Percentiles rank a stretch among this genome's conserved stretches.
These are phyloP conservation scores for Thereva unica DNA, from an alignment of 2,888 invertebrate species.

Conservation along the genomic window DNA sequence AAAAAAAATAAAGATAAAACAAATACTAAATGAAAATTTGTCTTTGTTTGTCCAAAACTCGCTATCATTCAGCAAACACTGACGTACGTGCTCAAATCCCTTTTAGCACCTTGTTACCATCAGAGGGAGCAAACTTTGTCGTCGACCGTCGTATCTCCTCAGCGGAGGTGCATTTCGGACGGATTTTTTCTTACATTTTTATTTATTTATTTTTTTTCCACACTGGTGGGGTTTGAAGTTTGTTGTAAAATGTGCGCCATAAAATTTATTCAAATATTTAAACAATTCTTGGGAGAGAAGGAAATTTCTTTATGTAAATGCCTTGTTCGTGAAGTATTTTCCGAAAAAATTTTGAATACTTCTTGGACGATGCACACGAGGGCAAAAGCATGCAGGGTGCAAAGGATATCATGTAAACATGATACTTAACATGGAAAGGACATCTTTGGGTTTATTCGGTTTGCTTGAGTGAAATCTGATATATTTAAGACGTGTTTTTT, in stretches of 20 bases:
- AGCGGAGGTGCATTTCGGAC: slow-evolving; percentile 12
- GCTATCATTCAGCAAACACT: slow-evolving; percentile 30
- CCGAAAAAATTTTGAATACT: background rate
- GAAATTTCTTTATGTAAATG: slow-evolving; percentile 26
- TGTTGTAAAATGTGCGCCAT: slow-evolving; percentile 21
- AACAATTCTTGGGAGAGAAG: slow-evolving; percentile 21
- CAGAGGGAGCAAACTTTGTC: slow-evolving; percentile 28
- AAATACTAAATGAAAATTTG: slow-evolving; percentile 28
- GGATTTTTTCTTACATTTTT: slow-evolving; percentile 3
- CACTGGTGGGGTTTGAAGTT: background rate
- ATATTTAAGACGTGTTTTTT: background rate
- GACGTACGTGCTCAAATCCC: slow-evolving; percentile 38
- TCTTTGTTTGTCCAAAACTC: slow-evolving; percentile 27
- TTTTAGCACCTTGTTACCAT: slow-evolving; percentile 36
- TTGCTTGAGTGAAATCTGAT: slow-evolving; percentile 17
- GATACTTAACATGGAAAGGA: slow-evolving; percentile 17
- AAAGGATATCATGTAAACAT: slow-evolving; percentile 27
- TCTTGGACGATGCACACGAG: background rate
- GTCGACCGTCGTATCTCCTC: slow-evolving; percentile 10
- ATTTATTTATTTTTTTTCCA: slow-evolving; percentile 9
- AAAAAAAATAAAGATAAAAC: slow-evolving; percentile 24
- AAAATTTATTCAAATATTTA: slow-evolving; percentile 35
- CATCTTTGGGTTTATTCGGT: slow-evolving; percentile 7
- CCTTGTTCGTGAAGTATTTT: slow-evolving; percentile 17
- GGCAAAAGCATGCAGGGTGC: slow-evolving; percentile 11